Base-by-base conservation (phyloP, 2,797 vertebrate genomes). In the Eulemur mongoz region DNA sequence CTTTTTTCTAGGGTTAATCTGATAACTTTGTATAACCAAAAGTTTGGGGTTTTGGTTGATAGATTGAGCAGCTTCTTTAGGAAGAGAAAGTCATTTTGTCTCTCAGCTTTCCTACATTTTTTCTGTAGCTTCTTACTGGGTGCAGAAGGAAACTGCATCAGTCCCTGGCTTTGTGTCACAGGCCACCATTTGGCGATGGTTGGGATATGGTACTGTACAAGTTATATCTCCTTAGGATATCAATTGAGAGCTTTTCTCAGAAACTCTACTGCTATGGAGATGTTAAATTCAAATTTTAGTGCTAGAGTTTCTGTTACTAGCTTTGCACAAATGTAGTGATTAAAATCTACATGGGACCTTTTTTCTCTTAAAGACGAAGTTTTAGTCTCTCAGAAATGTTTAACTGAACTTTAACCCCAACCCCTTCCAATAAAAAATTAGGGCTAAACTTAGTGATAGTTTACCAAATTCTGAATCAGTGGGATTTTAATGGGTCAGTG, bases 221-320 rank as follows among this genome's bases (percentile, higher is more conserved):
- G 38, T 61, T 23, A 61, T 73, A 57, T 48, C 63, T 93, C 70
- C 70, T 80, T 72, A 67, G 76, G 27, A 22, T 87, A 52, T 89
- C 54, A 67, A 0, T 22, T 73, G 69, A 89, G 30, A 85, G 35
- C 25, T 95, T 91, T 92, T 72, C 78, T 89, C 45, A 50, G 54
- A 90, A 95, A 89, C 67, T 5, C 43, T 82, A 5, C 52, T 93
- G 23, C 88, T 70, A 0, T 70, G 43, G 38, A 93, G 57, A 89
- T 95, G 63, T 50, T 40, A 83, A 63, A 65, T 89, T 70, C 32
- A 80, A 32, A 79, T 84, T 96, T 94, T 89, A 95, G 20, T 78
- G 6, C 76, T 94, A 76, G 69, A 73, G 23, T 54, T 95, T 94
- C 61, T 94, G 15, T 89, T 92, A 40, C 2, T 86, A 72, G 13